Evolutionary conservation across 2,888 invertebrate species (phyloP).

Genomic region (Proisotoma minuta): DNA sequence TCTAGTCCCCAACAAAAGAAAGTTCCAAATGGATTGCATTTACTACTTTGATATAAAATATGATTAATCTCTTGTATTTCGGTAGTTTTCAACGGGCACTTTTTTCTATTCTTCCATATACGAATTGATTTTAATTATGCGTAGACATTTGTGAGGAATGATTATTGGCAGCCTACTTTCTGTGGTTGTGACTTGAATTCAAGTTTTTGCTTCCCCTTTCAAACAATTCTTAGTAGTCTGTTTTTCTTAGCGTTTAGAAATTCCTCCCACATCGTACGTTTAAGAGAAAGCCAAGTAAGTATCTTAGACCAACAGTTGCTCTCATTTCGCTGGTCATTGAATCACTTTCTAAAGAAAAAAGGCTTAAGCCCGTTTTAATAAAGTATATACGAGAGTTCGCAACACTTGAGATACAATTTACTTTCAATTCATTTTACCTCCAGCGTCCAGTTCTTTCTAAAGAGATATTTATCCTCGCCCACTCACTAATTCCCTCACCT

Average conservation of each 20-base stretch:
- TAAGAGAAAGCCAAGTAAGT: background rate
- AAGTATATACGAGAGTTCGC: background rate
- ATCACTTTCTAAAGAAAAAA: background rate
- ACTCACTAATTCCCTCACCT: background rate
- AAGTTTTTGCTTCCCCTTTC: background rate
- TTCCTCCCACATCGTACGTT: background rate
- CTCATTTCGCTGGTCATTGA: too few relatives aligned
- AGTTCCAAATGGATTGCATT: too few relatives aligned
- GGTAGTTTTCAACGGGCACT: background rate
- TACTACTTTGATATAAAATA: too few relatives aligned
- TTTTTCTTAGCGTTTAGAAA: background rate
- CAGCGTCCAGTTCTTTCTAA: too few relatives aligned
- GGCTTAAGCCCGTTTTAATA: background rate
- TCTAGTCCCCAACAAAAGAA: too few relatives aligned
- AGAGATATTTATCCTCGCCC: too few relatives aligned
- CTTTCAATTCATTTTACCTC: background rate
- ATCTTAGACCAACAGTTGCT: too few relatives aligned
- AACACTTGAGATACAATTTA: background rate
- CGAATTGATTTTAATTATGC: background rate
- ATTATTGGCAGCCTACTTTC: constrained; percentile 11
- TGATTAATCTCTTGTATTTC: too few relatives aligned
- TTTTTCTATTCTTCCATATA: background rate
- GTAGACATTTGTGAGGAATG: background rate
- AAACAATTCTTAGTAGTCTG: background rate
- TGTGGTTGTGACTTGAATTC: constrained; percentile 14